phyloP scores from a whole-genome alignment of 2,113 vertebrate genomes.

The Odocoileus hemionus region DNA sequence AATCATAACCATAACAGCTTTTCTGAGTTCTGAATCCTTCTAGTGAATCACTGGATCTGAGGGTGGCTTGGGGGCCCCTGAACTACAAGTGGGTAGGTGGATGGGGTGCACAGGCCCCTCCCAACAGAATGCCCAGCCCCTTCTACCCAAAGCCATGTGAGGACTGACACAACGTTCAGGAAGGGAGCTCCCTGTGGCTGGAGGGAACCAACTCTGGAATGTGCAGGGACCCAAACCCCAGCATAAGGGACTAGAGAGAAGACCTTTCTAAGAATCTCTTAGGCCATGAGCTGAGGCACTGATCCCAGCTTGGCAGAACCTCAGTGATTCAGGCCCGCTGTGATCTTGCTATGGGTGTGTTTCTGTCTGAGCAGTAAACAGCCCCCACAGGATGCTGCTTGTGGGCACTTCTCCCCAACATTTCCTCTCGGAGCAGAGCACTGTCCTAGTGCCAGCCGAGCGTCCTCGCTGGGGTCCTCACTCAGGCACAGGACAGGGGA shows the following conservation, averaged over 20 bases:
- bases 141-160: accelerated
- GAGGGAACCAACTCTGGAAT: background rate
- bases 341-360: accelerated
- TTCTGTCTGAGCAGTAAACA: background rate
- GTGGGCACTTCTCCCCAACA: accelerated
- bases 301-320: background rate
- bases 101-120: background rate
- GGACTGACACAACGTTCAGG: background rate
- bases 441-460: accelerated
- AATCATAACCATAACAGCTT: background rate
- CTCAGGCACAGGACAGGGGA: too few species aligned
- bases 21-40: background rate
- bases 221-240: background rate
- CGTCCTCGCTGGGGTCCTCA: accelerated
- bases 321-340: background rate
- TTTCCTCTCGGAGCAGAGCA: too few species aligned
- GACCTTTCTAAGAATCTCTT: background rate
- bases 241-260: background rate
- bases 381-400: background rate
- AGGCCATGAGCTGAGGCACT: background rate
- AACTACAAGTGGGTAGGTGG: background rate
- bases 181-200: background rate
- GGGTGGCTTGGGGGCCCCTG: too few species aligned
- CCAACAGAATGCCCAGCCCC: background rate
- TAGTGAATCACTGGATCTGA: background rate